Percentiles rank a stretch among this genome's conserved stretches.
phyloP scores from a whole-genome alignment of 2,888 invertebrate species.

The Lepidocyrtoides sp. region DNA sequence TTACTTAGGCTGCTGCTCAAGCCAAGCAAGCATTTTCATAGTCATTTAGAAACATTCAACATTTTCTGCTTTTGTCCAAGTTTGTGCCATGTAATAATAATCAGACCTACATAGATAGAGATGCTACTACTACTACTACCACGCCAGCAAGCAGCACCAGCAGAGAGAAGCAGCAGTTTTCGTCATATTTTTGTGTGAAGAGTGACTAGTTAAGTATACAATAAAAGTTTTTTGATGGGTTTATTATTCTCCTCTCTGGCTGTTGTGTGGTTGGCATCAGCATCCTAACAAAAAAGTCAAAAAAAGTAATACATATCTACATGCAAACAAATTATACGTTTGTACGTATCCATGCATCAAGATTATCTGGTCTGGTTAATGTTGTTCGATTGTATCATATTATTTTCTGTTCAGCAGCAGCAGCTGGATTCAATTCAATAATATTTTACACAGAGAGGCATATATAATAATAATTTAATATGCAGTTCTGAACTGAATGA shows the following conservation, averaged over 20 bases:
- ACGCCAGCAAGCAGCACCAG: too few relatives aligned
- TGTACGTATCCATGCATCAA: neutral
- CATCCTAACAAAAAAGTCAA: too few relatives aligned
- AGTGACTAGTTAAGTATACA: neutral
- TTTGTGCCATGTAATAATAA: too few relatives aligned
- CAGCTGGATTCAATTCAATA: slow-evolving; percentile 34
- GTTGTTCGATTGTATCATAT: neutral
- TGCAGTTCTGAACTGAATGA: too few relatives aligned
- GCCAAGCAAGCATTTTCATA: too few relatives aligned
- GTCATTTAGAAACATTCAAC: neutral
- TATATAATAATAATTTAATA: neutral
- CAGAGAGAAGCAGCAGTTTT: neutral
- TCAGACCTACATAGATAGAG: neutral
- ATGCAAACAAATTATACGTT: neutral
- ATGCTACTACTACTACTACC: too few relatives aligned
- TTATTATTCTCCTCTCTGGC: neutral
- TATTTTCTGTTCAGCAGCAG: neutral
- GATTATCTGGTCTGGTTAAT: neutral
- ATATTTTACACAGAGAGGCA: neutral
- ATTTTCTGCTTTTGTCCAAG: slow-evolving; percentile 30
- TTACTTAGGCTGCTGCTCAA: too few relatives aligned
- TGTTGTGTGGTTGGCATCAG: neutral
- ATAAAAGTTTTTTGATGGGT: slow-evolving; percentile 4
- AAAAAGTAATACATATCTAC: neutral
- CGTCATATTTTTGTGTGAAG: neutral